These are phyloP conservation scores for Zophobas atratus DNA, from an alignment of 1,140 invertebrate genomes.

Conservation along the genomic window DNA sequence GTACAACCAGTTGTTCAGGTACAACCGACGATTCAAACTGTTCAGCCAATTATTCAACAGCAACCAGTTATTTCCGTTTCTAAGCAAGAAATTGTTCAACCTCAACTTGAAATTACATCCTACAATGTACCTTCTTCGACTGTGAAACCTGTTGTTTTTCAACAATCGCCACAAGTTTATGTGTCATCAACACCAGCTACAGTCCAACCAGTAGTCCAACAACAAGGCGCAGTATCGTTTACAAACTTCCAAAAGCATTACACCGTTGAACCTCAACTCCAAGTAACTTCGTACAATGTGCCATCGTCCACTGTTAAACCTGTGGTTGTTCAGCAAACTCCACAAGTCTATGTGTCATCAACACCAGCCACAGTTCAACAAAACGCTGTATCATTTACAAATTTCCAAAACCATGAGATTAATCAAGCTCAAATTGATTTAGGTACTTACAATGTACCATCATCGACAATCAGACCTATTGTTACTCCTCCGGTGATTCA, in stretches of 20 bases:
- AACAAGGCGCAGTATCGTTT: conserved; percentile 5
- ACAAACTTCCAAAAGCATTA: neutral
- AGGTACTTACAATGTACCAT: conserved; percentile 10
- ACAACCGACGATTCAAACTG: conserved; percentile 16
- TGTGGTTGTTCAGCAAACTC: conserved; percentile 65
- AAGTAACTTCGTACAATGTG: conserved; percentile 16
- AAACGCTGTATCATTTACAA: neutral
- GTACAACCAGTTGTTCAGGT: conserved; percentile 19
- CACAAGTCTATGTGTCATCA: conserved; percentile 48
- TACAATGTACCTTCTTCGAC: conserved; percentile 35
- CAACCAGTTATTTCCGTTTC: conserved; percentile 1
- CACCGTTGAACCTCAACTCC: conserved; percentile 31
- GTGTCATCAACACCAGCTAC: conserved; percentile 23
- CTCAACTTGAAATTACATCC: conserved; percentile 15
- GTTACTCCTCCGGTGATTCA: conserved; percentile 43
- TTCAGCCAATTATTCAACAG: conserved; percentile 27
- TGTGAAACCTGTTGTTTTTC: conserved; percentile 66
- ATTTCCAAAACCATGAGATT: neutral
- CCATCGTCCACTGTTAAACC: conserved; percentile 60
- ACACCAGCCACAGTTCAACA: conserved; percentile 10
- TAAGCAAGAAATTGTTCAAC: conserved; percentile 33
- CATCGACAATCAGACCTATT: conserved; percentile 62
- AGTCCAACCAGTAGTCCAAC: conserved; percentile 21
- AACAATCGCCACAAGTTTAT: conserved; percentile 61
- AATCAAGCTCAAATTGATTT: conserved; percentile 29